Evolutionary conservation across 64 coral and sea anemone species (phyloP).

Genomic region (Astreopora myriophthalma): DNA sequence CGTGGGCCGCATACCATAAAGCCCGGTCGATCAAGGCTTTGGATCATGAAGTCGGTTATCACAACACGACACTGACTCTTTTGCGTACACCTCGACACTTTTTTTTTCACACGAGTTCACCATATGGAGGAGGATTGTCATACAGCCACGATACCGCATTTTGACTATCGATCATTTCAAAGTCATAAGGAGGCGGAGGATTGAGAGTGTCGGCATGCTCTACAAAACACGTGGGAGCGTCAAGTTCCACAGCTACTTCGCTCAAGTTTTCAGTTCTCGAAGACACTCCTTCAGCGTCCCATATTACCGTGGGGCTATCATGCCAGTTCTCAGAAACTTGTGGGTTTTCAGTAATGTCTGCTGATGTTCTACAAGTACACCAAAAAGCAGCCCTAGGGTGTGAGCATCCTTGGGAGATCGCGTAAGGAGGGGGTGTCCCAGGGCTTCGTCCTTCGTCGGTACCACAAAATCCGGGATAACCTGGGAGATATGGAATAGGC

Average conservation of each 20-base stretch:
- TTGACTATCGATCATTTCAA: not conserved
- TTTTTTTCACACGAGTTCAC: not conserved
- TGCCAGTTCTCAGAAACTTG: not conserved
- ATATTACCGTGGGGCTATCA: too few species aligned
- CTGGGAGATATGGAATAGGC: conserved; percentile 1
- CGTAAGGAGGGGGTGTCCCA: not conserved
- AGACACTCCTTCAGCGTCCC: not conserved
- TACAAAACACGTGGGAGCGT: not conserved
- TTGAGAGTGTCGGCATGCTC: not conserved
- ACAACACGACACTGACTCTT: not conserved
- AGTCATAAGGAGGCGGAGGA: conserved; percentile 20
- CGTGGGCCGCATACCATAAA: not conserved
- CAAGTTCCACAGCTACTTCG: not conserved
- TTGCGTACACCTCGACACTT: not conserved
- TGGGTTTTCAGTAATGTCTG: not conserved
- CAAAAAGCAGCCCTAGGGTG: not conserved
- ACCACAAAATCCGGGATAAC: conserved; percentile 27
- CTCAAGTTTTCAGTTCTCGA: not conserved
- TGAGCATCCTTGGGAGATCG: not conserved
- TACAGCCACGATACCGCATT: not conserved
- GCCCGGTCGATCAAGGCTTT: not conserved
- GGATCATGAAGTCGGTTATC: not conserved
- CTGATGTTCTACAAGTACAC: not conserved
- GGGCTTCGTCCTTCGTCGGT: not conserved
- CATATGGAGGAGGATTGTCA: conserved; percentile 12